Percentiles rank a stretch among this genome's conserved stretches.
phyloP scores from a whole-genome alignment of 2,113 vertebrate species.

The Vulpes ferrilata region DNA sequence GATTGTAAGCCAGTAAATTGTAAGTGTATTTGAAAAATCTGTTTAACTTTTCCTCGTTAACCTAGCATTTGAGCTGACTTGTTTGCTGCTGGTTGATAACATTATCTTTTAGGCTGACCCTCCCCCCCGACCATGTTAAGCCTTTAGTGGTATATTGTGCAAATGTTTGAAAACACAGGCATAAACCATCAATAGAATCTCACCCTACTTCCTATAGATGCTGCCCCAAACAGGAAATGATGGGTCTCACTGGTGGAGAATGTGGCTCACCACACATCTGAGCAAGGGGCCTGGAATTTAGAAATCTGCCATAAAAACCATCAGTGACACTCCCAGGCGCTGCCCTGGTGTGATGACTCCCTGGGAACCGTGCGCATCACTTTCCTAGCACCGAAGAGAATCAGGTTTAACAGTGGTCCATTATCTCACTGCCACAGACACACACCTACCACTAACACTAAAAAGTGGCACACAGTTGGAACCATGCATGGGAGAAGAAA shows the following conservation, averaged over 20 bases:
- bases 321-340: neutral
- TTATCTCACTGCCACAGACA: slow-evolving; percentile 78
- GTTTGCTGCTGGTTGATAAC: neutral
- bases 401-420: slow-evolving; percentile 78
- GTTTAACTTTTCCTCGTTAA: neutral
- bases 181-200: neutral
- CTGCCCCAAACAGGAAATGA: neutral
- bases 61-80: neutral
- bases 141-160: neutral
- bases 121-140: neutral
- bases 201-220: neutral
- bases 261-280: neutral
- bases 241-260: neutral
- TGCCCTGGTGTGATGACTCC: neutral
- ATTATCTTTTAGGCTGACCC: neutral
- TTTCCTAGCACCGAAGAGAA: slow-evolving; percentile 73
- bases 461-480: slow-evolving; percentile 52
- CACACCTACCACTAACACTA: slow-evolving; percentile 48
- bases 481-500: slow-evolving; percentile 49
- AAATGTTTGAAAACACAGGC: slow-evolving; percentile 2
- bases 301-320: neutral
- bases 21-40: neutral
- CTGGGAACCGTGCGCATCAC: neutral
- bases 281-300: neutral
- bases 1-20: neutral